phyloP scores from a whole-genome alignment of 23 tunicate species.

The Phallusia fumigata region DNA sequence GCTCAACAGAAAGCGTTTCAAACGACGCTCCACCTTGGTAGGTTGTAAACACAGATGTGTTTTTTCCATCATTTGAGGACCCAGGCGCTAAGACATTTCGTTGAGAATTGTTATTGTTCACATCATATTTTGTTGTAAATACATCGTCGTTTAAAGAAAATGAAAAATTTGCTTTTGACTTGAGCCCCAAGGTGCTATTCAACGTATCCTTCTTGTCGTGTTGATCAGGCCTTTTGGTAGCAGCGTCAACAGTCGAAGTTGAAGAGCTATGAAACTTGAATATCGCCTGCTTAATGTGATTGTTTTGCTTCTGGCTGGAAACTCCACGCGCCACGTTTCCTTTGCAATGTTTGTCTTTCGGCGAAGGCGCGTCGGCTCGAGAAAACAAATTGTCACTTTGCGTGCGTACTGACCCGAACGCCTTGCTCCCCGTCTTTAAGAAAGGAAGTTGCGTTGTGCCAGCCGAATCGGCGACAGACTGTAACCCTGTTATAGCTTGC shows the following conservation, averaged over 20 bases:
- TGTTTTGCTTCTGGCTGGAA: not conserved
- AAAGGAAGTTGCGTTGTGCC: not conserved
- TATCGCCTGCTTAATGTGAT: slow-evolving; percentile 53
- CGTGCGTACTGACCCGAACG: not conserved
- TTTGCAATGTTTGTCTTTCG: not conserved
- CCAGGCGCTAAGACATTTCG: not conserved
- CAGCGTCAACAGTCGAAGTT: not conserved
- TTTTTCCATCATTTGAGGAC: not conserved
- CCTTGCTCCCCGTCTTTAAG: not conserved
- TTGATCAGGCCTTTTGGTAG: not conserved
- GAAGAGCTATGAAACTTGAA: slow-evolving; percentile 34
- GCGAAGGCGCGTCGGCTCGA: not conserved
- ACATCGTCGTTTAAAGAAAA: not conserved
- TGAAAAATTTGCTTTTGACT: not conserved
- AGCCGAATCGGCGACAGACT: not conserved
- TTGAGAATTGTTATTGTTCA: slow-evolving; percentile 5
- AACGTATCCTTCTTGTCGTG: not conserved
- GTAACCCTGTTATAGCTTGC: not conserved
- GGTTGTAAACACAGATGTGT: slow-evolving; percentile 24
- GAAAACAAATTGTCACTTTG: not conserved
- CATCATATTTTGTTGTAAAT: not conserved
- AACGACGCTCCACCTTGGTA: slow-evolving; percentile 42
- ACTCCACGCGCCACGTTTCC: not conserved
- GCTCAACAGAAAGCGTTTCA: slow-evolving; percentile 17
- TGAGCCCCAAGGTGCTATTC: not conserved